These are phyloP conservation scores for Atherinomorus stipes DNA, from an alignment of 2,113 vertebrate species.

Conservation along the genomic window DNA sequence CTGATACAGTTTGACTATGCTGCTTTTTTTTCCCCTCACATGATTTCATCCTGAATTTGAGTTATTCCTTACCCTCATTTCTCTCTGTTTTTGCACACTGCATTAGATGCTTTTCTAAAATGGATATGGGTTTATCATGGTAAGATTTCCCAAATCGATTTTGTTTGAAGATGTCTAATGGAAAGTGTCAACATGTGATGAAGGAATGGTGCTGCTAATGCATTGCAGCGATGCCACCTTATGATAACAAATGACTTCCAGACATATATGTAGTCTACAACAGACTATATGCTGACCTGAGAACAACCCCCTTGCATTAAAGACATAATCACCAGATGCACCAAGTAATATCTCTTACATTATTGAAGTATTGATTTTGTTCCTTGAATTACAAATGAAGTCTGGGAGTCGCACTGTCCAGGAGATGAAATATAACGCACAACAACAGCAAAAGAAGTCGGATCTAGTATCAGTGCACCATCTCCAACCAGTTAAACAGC, in stretches of 20 bases:
- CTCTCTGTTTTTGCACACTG: background rate
- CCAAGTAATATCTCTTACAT: constrained; percentile 68
- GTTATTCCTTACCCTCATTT: constrained; percentile 10
- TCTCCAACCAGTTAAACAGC: constrained; percentile 1
- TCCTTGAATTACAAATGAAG: constrained; percentile 57
- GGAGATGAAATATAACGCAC: constrained; percentile 62
- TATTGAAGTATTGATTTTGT: constrained; percentile 74
- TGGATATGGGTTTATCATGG: constrained; percentile 15
- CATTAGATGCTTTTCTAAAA: constrained; percentile 13
- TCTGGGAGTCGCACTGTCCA: constrained; percentile 38
- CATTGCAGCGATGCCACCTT: constrained; percentile 45
- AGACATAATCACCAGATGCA: constrained; percentile 60
- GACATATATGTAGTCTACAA: constrained; percentile 11
- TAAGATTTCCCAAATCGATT: constrained; percentile 24
- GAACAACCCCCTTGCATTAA: constrained; percentile 25
- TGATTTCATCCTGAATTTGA: constrained; percentile 2
- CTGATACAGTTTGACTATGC: constrained; percentile 36
- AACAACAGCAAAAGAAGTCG: constrained; percentile 15
- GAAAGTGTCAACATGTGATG: constrained; percentile 44
- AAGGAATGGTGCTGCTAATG: constrained; percentile 43
- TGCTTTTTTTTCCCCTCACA: constrained; percentile 25
- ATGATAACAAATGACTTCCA: constrained; percentile 49
- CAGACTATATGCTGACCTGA: constrained; percentile 50
- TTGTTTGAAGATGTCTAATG: constrained; percentile 34
- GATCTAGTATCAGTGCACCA: constrained; percentile 6